Evolutionary conservation across 2,888 invertebrate genomes (phyloP), one percentile per base, ranked within the genome.

Genomic region (Portevinia maculata): DNA sequence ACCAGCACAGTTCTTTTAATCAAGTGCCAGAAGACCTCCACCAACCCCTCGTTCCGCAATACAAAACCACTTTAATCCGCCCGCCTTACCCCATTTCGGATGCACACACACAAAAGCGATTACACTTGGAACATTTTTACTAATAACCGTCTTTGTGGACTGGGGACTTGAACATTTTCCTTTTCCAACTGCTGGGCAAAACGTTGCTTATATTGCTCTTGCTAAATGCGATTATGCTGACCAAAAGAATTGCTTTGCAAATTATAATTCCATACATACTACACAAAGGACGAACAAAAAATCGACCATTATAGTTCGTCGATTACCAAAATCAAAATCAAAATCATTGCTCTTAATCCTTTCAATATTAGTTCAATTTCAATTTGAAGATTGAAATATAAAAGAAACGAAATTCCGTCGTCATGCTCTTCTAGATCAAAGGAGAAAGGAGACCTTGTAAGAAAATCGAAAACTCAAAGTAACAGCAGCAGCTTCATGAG

Each of bases 291-390:
- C 9, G 30, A 46, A 32, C 9, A 44, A 48, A 60, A 50, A 44
- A 48, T 37, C 37, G 19, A 60, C 39, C 69, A 62, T 64, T 75
- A 75, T 64, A 57, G 70, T 75, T 46, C 39, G 46, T 48, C 62
- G 62, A 69, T 69, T 52, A 30, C 62, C 71, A 17, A 71, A 76
- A 83, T 76, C 71, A 17, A 71, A 76, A 83, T 76, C 71, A 62
- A 65, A 83, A 67, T 83, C 71, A 76, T 76, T 71, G 81, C 76
- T 60, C 65, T 67, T 83, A 83, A 83, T 71, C 71, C 83, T 83
- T 83, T 62, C 83, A 67, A 83, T 83, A 83, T 78, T 78, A 83
- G 70, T 71, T 83, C 83, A 83, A 83, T 78, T 83, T 76, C 62
- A 71, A 46, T 83, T 70, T 76, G 52, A 44, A 78, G 50, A 76